Conservation (phyloP, 2,113 vertebrate genomes). For the Fulica atra region DNA sequence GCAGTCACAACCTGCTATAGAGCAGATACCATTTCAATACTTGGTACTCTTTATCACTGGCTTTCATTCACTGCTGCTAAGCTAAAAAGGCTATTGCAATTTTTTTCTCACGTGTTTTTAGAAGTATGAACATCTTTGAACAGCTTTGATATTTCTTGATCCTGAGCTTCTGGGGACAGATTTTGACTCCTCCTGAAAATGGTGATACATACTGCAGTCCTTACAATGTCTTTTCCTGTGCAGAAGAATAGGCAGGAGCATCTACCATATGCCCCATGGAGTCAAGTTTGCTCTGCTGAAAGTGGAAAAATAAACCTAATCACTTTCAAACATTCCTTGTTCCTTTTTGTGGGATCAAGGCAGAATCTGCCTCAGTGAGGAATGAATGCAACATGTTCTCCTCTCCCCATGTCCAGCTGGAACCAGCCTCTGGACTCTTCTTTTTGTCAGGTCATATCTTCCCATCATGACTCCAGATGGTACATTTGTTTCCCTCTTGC, state of each 20-base stretch:
- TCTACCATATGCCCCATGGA: background rate
- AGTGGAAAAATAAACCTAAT: constrained; percentile 4
- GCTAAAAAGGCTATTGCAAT: background rate
- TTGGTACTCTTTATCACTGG: background rate
- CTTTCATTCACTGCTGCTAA: background rate
- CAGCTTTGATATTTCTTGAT: background rate
- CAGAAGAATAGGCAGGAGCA: background rate
- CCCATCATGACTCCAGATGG: constrained; percentile 64
- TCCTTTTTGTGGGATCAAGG: background rate
- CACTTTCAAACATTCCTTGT: background rate
- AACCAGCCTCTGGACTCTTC: constrained; percentile 57
- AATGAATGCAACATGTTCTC: constrained; percentile 34
- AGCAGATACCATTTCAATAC: background rate
- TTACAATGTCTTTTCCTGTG: background rate
- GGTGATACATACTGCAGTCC: background rate
- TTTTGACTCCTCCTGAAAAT: background rate
- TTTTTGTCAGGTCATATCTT: constrained; percentile 70
- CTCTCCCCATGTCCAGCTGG: constrained; percentile 61
- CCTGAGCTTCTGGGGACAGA: background rate
- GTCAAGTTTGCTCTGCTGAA: background rate
- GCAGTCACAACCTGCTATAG: background rate
- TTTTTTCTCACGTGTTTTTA: background rate
- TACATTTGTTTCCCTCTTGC: background rate
- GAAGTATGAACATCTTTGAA: background rate
- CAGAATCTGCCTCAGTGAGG: constrained; percentile 22